These are phyloP conservation scores for Clinocottus analis DNA, from an alignment of 2,113 vertebrate species.

Conservation along the genomic window DNA sequence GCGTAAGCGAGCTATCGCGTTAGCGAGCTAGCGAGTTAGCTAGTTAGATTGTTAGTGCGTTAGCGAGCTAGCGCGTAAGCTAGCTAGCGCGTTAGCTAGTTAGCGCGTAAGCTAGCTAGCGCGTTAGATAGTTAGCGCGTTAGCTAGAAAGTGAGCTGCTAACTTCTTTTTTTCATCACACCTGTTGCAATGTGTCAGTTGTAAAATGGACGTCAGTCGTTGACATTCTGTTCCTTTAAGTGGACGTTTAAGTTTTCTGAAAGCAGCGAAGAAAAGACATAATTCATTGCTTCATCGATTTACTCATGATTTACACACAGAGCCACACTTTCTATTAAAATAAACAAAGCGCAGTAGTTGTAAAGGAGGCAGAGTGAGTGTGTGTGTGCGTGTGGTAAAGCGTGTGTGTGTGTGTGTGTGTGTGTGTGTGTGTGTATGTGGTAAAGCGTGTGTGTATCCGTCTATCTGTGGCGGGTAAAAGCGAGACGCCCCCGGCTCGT, in stretches of 20 bases:
- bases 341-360: slow-evolving; percentile 22
- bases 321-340: background rate
- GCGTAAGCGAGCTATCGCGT: too few relatives aligned
- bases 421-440: slow-evolving; percentile 47
- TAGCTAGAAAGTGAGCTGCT: too few relatives aligned
- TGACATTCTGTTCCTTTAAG: too few relatives aligned
- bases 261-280: background rate
- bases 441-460: slow-evolving; percentile 11
- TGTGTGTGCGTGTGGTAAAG: slow-evolving; percentile 9
- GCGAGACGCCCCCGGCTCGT: slow-evolving; percentile 84
- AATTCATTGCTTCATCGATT: slow-evolving; percentile 3
- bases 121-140: too few relatives aligned
- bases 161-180: too few relatives aligned
- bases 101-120: too few relatives aligned
- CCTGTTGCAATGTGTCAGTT: too few relatives aligned
- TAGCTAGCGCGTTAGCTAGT: too few relatives aligned
- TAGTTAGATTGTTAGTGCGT: too few relatives aligned
- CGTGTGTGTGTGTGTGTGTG: slow-evolving; percentile 21
- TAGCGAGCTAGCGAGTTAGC: too few relatives aligned
- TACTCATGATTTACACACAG: slow-evolving; percentile 6
- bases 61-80: too few relatives aligned
- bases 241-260: background rate
- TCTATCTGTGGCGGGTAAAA: slow-evolving; percentile 75
- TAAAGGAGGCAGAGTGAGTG: slow-evolving; percentile 15
- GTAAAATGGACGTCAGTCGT: too few relatives aligned